Evolutionary conservation across 53 echinoderm and acorn worm species (phyloP).

Genomic region (Paracentrotus lividus): DNA sequence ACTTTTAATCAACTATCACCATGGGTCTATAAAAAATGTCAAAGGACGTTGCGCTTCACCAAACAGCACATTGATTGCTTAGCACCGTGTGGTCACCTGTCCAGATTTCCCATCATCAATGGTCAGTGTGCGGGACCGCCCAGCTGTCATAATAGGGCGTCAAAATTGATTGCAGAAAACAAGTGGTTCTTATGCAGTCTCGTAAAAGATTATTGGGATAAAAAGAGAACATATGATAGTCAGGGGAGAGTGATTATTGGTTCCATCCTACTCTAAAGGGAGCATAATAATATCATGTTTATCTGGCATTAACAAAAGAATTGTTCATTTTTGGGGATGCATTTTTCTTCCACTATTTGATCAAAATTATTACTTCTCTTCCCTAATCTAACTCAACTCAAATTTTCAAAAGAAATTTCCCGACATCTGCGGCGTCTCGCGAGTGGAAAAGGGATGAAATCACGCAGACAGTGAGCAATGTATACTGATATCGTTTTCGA

Average conservation of each 20-base stretch:
- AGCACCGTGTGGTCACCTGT: conserved; percentile 42
- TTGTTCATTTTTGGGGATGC: not conserved
- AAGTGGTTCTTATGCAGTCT: not conserved
- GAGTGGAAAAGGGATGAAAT: not conserved
- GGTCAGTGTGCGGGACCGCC: conserved; percentile 37
- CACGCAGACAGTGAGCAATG: not conserved
- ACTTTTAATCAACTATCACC: conserved; percentile 37
- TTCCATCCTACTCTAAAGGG: not conserved
- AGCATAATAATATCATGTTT: not conserved
- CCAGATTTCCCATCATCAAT: conserved; percentile 58
- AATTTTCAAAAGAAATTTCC: not conserved
- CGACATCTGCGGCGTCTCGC: not conserved
- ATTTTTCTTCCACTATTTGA: not conserved
- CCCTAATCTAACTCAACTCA: not conserved
- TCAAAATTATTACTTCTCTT: not conserved
- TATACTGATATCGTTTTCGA: not conserved
- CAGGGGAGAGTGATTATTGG: not conserved
- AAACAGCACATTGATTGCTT: conserved; percentile 2
- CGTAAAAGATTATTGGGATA: not conserved
- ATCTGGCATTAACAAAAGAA: not conserved
- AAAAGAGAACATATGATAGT: not conserved
- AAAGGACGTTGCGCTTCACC: conserved; percentile 27
- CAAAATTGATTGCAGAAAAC: conserved; percentile 22
- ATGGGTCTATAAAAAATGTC: conserved; percentile 66
- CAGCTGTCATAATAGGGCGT: conserved; percentile 10